phyloP scores from a whole-genome alignment of 1,140 invertebrate genomes.

The Dendrolimus punctatus region DNA sequence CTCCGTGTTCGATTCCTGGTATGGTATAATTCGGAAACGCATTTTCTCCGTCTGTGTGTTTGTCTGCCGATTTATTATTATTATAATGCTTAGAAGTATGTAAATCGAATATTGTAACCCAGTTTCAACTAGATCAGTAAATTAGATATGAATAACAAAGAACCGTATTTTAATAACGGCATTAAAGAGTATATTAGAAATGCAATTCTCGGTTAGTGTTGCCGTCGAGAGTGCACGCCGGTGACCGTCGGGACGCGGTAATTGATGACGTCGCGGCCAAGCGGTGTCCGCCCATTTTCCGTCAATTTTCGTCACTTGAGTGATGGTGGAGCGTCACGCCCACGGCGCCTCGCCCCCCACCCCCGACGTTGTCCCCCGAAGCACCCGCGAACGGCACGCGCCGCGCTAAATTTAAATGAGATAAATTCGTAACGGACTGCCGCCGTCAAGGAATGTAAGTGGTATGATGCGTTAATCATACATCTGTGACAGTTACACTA shows the following conservation, averaged over 20 bases:
- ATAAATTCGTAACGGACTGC: slow-evolving; percentile 65
- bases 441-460: slow-evolving; percentile 50
- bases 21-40: too few relatives aligned
- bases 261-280: slow-evolving; percentile 68
- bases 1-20: too few relatives aligned
- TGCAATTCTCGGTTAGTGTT: slow-evolving; percentile 30
- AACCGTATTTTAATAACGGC: slow-evolving; percentile 28
- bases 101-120: too few relatives aligned
- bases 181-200: slow-evolving; percentile 44
- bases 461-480: slow-evolving; percentile 63
- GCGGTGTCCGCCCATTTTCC: slow-evolving; percentile 69
- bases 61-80: too few relatives aligned
- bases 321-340: slow-evolving; percentile 63
- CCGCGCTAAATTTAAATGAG: slow-evolving; percentile 67
- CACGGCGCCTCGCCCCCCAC: slow-evolving; percentile 21
- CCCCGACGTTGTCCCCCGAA: slow-evolving; percentile 16
- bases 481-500: slow-evolving; percentile 60
- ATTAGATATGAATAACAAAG: neutral
- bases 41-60: too few relatives aligned
- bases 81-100: too few relatives aligned
- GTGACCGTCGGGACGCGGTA: slow-evolving; percentile 60
- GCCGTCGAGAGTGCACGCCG: slow-evolving; percentile 37
- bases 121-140: too few relatives aligned
- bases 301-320: slow-evolving; percentile 71
- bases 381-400: slow-evolving; percentile 53